These are phyloP conservation scores for Serinus canaria DNA, from an alignment of 2,113 vertebrate species.

Conservation along the genomic window DNA sequence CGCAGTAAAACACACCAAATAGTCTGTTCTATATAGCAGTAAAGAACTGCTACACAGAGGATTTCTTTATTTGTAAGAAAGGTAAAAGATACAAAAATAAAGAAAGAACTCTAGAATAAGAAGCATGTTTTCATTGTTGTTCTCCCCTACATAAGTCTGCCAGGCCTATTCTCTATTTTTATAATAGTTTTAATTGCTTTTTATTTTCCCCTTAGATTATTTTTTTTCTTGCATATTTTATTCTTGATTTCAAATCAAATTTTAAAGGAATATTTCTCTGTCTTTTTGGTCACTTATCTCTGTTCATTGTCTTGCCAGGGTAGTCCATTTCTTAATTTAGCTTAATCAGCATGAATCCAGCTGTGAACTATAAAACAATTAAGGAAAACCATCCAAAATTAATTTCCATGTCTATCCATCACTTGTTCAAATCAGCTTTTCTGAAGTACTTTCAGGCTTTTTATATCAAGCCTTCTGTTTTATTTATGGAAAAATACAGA, in stretches of 20 bases:
- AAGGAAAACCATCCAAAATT: not conserved
- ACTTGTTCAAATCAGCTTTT: not conserved
- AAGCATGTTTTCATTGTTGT: not conserved
- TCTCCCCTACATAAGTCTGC: not conserved
- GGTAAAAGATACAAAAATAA: not conserved
- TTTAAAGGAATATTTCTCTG: not conserved
- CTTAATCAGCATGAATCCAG: not conserved
- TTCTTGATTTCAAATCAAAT: not conserved
- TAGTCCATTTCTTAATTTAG: not conserved
- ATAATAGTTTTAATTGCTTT: not conserved
- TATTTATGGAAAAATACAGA: not conserved
- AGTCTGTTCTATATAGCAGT: not conserved
- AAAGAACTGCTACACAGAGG: not conserved
- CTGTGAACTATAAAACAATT: not conserved
- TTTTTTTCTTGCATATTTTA: not conserved
- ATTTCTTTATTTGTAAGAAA: not conserved
- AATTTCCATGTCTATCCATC: not conserved
- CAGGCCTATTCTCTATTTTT: not conserved
- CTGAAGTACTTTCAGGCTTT: not conserved
- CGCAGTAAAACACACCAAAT: not conserved
- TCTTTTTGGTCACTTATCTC: not conserved
- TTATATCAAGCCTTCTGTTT: not conserved
- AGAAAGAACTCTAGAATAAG: not conserved
- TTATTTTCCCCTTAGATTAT: not conserved
- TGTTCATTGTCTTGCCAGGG: not conserved